These are phyloP conservation scores for Calidris pygmaea DNA, from an alignment of 2,113 vertebrate species.

Conservation along the genomic window DNA sequence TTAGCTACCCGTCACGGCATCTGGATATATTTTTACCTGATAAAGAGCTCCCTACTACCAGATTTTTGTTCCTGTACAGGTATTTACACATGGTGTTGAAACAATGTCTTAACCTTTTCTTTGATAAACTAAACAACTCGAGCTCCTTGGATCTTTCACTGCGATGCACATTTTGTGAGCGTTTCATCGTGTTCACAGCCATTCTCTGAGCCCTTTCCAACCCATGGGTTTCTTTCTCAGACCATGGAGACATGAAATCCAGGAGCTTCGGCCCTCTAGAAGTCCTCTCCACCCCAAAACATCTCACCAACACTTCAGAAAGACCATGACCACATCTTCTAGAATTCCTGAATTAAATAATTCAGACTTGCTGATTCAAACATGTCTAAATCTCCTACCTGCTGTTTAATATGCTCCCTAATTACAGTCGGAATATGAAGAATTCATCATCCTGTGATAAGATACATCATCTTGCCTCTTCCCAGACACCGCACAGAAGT, in stretches of 20 bases:
- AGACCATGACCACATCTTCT: background rate
- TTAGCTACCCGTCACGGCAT: background rate
- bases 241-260: background rate
- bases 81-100: background rate
- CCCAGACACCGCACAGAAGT: background rate
- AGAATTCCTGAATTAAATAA: background rate
- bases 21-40: background rate
- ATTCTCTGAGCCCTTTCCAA: background rate
- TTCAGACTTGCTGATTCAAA: background rate
- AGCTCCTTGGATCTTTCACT: background rate
- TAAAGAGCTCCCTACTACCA: background rate
- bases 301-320: background rate
- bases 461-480: background rate
- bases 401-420: conserved; percentile 45
- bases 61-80: background rate
- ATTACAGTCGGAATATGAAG: conserved; percentile 38
- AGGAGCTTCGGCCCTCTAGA: background rate
- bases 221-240: background rate
- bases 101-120: background rate
- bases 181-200: background rate
- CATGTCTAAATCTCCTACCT: conserved; percentile 8
- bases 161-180: background rate
- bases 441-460: conserved; percentile 18
- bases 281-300: background rate
- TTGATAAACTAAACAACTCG: background rate